Base-by-base conservation (phyloP, 2,888 invertebrate genomes). In the Altica lythri region DNA sequence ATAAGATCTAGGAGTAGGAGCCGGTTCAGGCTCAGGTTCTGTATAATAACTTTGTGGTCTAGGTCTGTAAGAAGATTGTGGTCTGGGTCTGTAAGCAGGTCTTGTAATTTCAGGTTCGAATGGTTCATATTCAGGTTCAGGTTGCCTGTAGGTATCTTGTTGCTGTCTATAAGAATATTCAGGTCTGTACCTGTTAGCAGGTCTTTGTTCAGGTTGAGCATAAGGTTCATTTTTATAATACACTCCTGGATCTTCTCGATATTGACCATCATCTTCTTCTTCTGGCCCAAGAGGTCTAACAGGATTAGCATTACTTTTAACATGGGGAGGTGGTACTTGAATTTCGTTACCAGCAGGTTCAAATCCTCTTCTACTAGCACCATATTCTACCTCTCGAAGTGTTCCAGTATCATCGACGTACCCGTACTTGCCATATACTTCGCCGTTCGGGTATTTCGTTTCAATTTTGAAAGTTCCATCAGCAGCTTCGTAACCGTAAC, bases 381-480 rank as follows among this genome's bases (percentile, higher is more conserved):
- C 92, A 70, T 94, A 94, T 59, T 92, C 90, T 14, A 92, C 84
- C 75, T 92, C 90, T 49, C 92, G 81, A 14, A 83, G 68, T 66
- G 83, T 84, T 0, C 93, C 93, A 16, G 77, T 78, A 67, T 88
- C 90, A 64, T 92, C 92, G 1, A 91, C 81, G 72, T 92, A 93
- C n/a, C 93, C 93, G 68, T 92, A 93, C 73, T 92, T 93, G 54
- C 93, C 93, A 44, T 85, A 88, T 0, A 92, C 90, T 68, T 92
- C 91, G 0, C 92, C 92, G 37, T 83, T 86, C 0, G 89, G 81
- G 67, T 89, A 89, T 75, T 92, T 92, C 1, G 92, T 91, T 74
- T 92, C 92, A 59, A 92, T 91, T 77, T 92, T 92, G 79, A 89
- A 92, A 42, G 88, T 86, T 6, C 90, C 91, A 69, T 93, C 92